Evolutionary conservation across 1,140 invertebrate species (phyloP), one percentile per base, ranked within the genome.

Genomic region (Drosophila bocki): DNA sequence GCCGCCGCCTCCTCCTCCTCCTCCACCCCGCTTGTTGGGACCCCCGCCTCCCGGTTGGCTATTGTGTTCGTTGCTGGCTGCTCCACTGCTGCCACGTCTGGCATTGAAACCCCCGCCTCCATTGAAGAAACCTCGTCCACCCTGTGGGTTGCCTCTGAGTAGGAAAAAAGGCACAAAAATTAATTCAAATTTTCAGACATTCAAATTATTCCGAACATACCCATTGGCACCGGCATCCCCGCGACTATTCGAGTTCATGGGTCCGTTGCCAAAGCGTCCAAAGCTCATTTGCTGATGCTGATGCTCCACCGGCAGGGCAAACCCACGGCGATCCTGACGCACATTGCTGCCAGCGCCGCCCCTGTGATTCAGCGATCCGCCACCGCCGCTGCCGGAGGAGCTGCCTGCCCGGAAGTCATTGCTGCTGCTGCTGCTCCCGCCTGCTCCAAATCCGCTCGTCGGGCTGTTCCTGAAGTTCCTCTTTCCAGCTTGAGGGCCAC

Each of bases 41-140:
- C 48, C 76, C 1, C 63, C 60, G 26, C 64, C 62, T 22, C 50
- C 68, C 39, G 63, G 67, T 0, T 69, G 58, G 44, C 68, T 58
- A 32, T 60, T 80, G 32, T 93, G 93, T 33, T 93, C 87, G 75
- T 93, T 93, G 63, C 93, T 93, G 32, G 67, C 56, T 41, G 70
- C 81, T 41, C 91, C 78, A 29, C 75, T 42, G 7, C 82, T 64
- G 7, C 48, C 41, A 42, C 82, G 56, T 17, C 82, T 77, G 22
- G 47, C 41, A 56, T 63, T 76, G 11, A 83, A 80, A 29, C 86
- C 92, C 17, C 91, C 93, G 48, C 90, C 85, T 11, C 87, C 84
- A 48, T 88, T 85, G 62, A 93, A 93, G 41, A 87, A 84, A 53
- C 93, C 90, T 2, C 93, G 86, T 41, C 93, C 84, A 59, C 86